Evolutionary conservation across 2,797 vertebrate genomes (phyloP), one percentile per base, ranked within the genome.

Genomic region (Tympanoctomys barrerae): DNA sequence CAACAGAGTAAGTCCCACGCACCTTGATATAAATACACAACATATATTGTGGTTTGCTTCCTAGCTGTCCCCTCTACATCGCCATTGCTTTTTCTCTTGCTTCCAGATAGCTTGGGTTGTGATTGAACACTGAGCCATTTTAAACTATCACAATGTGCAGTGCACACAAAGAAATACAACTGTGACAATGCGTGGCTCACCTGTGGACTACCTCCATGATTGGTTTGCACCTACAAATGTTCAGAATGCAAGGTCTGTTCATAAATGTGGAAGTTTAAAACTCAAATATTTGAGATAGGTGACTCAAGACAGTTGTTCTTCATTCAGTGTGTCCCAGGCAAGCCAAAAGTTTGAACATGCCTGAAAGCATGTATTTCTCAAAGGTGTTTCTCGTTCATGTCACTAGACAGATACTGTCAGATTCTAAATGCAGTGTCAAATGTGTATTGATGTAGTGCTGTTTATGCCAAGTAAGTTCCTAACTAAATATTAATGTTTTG

Each of bases 401-500:
- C 24, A 70, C 26, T 83, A 78, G 7, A 87, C 1, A 81, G n/a
- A 42, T 46, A 89, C 11, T 66, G 6, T 68, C 42, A 90, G 22
- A 64, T 68, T 68, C 19, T 87, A 88, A 90, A 57, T 71, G 77
- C 9, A 87, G 68, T 90, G 54, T 39, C 62, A 96, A 83, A 80
- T 70, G 8, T 86, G 24, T 9, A 73, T 39, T 78, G 42, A 18
- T 33, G 8, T 62, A 68, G 8, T 86, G 13, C 3, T 88, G 16
- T 52, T 91, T 94, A 73, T 22, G 64, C 19, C 11, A 68, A 39
- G 16, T n/a, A 54, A 94, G 79, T 0, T 22, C 24, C 71, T 18
- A 87, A 46, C 19, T 94, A 89, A 86, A 66, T 84, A 90, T 94
- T 73, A 77, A 73, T 85, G 14, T 86, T 66, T 68, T 66, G 9